phyloP scores from a whole-genome alignment of 2,797 vertebrate genomes.

The Mareca strepera region DNA sequence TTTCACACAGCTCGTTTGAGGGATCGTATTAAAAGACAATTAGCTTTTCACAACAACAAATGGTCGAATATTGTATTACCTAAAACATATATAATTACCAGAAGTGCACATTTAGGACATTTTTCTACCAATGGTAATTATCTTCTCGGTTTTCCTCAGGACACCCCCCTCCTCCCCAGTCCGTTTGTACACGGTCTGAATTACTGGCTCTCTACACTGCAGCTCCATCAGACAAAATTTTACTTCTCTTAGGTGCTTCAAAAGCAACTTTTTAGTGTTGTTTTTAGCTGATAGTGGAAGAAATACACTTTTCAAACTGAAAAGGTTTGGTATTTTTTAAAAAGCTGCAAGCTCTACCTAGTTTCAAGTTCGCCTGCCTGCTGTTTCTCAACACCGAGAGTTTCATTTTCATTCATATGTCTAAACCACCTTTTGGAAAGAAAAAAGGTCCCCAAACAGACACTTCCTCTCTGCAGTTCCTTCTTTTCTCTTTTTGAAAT shows the following conservation, averaged over 20 bases:
- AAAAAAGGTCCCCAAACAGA: neutral
- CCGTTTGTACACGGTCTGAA: neutral
- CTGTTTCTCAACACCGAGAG: slow-evolving; percentile 11
- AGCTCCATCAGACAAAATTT: neutral
- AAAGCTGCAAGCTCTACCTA: neutral
- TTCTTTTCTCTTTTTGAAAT: slow-evolving; percentile 36
- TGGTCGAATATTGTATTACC: neutral
- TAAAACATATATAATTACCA: neutral
- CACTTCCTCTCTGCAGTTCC: slow-evolving; percentile 55
- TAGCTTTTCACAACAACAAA: neutral
- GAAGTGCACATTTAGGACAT: neutral
- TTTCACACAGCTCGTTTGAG: neutral
- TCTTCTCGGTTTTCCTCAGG: neutral
- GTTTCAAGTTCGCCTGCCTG: too few relatives aligned
- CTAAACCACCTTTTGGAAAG: neutral
- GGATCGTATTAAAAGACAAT: neutral
- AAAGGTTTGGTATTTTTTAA: neutral
- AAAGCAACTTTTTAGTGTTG: neutral
- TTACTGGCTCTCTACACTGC: neutral
- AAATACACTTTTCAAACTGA: neutral
- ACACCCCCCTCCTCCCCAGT: neutral
- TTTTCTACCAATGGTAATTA: neutral
- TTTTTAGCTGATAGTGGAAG: neutral
- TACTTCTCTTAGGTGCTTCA: neutral
- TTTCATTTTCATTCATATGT: slow-evolving; percentile 48